Evolutionary conservation across 2,797 vertebrate genomes (phyloP).

Genomic region (Malurus leucopterus): DNA sequence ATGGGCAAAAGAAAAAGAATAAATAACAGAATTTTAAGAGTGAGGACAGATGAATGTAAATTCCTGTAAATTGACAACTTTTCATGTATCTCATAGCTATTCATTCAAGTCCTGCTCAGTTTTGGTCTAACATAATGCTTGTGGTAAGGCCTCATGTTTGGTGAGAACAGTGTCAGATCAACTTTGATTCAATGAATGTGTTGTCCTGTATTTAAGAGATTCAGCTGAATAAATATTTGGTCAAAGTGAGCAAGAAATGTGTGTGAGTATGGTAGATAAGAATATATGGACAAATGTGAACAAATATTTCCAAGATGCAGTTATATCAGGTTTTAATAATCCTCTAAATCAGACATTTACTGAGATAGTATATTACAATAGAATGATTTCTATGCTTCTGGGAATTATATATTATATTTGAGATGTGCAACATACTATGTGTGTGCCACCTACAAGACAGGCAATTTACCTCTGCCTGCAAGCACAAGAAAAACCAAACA

Average conservation of each 20-base stretch:
- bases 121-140: not conserved
- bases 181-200: not conserved
- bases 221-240: not conserved
- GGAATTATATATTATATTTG: not conserved
- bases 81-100: not conserved
- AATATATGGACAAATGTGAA: not conserved
- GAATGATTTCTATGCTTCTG: not conserved
- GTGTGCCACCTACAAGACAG: not conserved
- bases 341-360: not conserved
- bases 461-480: not conserved
- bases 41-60: not conserved
- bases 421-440: not conserved
- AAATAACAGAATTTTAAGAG: not conserved
- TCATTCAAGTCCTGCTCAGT: not conserved
- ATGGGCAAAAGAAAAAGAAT: not conserved
- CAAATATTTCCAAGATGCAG: not conserved
- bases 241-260: not conserved
- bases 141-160: not conserved
- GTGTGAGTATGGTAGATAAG: not conserved
- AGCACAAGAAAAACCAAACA: not conserved
- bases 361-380: not conserved
- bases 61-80: not conserved
- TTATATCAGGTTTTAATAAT: not conserved
- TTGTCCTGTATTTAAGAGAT: not conserved
- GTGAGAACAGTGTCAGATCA: accelerated